Conservation (phyloP, 2,888 invertebrate genomes). For the Azorinus chamasolen region DNA sequence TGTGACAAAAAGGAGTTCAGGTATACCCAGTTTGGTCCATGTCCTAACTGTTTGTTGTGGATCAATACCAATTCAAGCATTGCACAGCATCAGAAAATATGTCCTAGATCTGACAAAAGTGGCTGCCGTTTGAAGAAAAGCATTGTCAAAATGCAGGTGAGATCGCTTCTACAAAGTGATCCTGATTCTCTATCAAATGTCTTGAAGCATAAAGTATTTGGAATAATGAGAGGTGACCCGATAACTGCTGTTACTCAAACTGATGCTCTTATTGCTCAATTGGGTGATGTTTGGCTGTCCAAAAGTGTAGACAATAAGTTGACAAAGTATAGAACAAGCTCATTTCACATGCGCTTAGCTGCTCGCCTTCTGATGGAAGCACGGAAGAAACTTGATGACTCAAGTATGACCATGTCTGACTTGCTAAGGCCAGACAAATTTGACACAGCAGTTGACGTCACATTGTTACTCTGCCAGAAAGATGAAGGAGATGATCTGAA, state of each 20-base stretch:
- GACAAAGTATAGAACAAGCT: not conserved
- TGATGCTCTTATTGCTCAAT: not conserved
- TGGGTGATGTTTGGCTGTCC: conserved; percentile 4
- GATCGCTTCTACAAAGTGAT: too few species aligned
- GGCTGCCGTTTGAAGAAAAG: too few species aligned
- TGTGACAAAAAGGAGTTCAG: too few species aligned
- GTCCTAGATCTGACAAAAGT: too few species aligned
- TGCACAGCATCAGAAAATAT: too few species aligned
- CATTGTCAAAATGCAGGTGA: too few species aligned
- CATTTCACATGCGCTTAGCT: conserved; percentile 17
- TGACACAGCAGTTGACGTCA: conserved; percentile 3
- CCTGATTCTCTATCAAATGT: too few species aligned
- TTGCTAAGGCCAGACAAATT: conserved; percentile 3
- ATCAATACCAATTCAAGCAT: too few species aligned
- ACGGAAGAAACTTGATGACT: conserved; percentile 6
- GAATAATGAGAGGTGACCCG: conserved; percentile 5
- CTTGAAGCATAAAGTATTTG: not conserved
- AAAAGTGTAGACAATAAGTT: not conserved
- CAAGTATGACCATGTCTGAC: conserved; percentile 7
- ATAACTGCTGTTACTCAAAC: not conserved
- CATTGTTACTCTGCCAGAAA: conserved; percentile 6
- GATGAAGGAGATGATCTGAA: conserved; percentile 22
- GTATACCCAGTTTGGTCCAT: too few species aligned
- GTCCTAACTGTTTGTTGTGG: too few species aligned
- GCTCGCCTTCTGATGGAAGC: conserved; percentile 1